Evolutionary conservation across 2,113 vertebrate genomes (phyloP).

Genomic region (Macrotis lagotis): DNA sequence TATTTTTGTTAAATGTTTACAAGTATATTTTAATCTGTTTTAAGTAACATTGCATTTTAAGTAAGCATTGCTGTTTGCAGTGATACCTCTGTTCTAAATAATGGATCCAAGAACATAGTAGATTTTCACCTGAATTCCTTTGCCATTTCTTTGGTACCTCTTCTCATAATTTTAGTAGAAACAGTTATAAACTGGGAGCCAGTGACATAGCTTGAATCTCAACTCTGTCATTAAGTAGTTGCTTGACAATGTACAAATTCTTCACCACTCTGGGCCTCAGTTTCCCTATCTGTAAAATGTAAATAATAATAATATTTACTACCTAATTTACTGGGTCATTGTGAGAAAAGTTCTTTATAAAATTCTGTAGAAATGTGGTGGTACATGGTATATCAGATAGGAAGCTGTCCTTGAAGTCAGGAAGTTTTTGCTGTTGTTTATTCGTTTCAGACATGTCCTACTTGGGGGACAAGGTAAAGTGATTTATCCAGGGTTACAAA

Average conservation of each 20-base stretch:
- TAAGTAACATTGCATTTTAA: neutral
- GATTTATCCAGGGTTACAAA: neutral
- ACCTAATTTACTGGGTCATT: neutral
- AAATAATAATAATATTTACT: neutral
- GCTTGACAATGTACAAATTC: neutral
- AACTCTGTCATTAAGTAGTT: neutral
- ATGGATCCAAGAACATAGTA: neutral
- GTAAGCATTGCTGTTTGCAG: neutral
- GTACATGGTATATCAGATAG: neutral
- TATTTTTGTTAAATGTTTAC: neutral
- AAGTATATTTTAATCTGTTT: neutral
- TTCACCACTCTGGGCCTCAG: neutral
- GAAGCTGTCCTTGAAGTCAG: neutral
- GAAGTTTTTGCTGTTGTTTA: neutral
- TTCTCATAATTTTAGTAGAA: neutral
- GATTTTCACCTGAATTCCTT: neutral
- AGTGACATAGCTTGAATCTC: neutral
- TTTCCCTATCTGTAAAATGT: neutral
- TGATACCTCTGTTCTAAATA: neutral
- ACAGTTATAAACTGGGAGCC: neutral
- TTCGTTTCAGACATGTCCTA: neutral
- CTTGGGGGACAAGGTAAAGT: neutral
- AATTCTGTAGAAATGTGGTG: neutral
- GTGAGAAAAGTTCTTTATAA: neutral
- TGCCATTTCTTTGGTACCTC: neutral